Percentiles rank a stretch among this genome's conserved stretches.
Evolutionary conservation across 2,888 invertebrate genomes (phyloP).

Genomic region (Cordylochernes scorpioides): DNA sequence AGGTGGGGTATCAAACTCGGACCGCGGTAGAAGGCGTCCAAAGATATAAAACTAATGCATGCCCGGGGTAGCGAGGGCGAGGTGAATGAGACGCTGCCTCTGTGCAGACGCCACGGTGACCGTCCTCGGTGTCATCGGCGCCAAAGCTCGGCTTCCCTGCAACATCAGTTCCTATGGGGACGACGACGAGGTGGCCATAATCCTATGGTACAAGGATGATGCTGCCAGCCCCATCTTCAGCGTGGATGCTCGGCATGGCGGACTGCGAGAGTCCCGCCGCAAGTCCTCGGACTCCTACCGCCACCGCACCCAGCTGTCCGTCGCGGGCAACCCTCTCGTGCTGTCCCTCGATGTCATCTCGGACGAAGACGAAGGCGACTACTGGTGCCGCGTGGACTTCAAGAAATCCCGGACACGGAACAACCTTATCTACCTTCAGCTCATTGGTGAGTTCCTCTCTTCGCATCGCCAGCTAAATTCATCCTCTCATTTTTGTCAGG

Average conservation of each 20-base stretch:
- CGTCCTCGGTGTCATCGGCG: constrained; percentile 7
- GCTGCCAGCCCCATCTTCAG: constrained; percentile 10
- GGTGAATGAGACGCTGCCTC: too few relatives aligned
- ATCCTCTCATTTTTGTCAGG: too few relatives aligned
- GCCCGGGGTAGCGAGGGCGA: too few relatives aligned
- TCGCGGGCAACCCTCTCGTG: constrained; percentile 6
- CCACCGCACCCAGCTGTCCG: constrained; percentile 3
- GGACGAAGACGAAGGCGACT: constrained; percentile 62
- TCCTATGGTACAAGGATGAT: constrained; percentile 10
- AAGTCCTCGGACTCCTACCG: constrained; percentile 1
- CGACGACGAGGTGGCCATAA: constrained; percentile 8
- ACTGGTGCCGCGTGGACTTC: constrained; percentile 69
- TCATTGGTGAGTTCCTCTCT: constrained; percentile 46
- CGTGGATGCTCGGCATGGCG: constrained; percentile 7
- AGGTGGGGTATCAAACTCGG: too few relatives aligned
- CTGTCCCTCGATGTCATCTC: constrained; percentile 28
- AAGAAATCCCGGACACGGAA: constrained; percentile 65
- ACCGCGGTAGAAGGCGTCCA: too few relatives aligned
- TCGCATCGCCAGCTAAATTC: too few relatives aligned
- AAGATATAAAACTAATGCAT: too few relatives aligned
- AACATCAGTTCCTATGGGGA: constrained; percentile 6
- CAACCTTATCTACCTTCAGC: constrained; percentile 64
- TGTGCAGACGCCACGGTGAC: constrained; percentile 5
- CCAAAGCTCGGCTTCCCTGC: constrained; percentile 6
- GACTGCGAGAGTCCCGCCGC: constrained; percentile 4